Base-by-base conservation (phyloP, 1,140 invertebrate species). In the Drosophila ironensis region DNA sequence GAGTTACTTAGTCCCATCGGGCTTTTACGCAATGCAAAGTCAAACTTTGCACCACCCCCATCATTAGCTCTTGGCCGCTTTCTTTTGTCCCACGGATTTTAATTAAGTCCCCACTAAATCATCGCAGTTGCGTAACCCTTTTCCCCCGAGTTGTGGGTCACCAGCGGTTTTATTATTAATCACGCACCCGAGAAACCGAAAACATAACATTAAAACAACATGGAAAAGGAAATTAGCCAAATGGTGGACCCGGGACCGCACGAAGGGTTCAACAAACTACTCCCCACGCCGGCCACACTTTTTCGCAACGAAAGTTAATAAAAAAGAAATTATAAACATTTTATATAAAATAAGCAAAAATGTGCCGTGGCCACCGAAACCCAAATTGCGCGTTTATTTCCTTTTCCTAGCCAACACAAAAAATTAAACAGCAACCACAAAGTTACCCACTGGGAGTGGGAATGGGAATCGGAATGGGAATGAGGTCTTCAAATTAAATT, bases 311-410 rank as follows among this genome's bases (percentile, higher is more conserved):
- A 76, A 72, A 67, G 48, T 76, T 86, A 86, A 84, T 86, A 50
- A 84, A 82, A 84, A 84, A 63, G 64, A 84, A 86, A 84, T 84
- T 84, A 78, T 74, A 80, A 80, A 68, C 70, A 86, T 67, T 86
- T 86, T 86, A 84, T 86, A 72, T 80, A 84, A 80, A 84, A 68
- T 66, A 30, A 41, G 54, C 66, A 71, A 38, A 63, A 52, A 70
- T 68, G 78, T 77, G 53, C 57, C 41, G 69, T 59, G 37, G 41
- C 38, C 50, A 80, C 67, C 78, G 60, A 86, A 47, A 71, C 71
- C 63, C 70, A 86, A 86, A 84, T 80, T 84, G 64, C 66, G 60
- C 78, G 60, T 74, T 84, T 77, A 86, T 84, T 84, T 84, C 78
- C 78, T 84, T 86, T 80, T 86, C 80, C 78, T 73, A 56, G 70